Conservation (phyloP, 2,797 vertebrate genomes). For the Gallinago nigripennis region DNA sequence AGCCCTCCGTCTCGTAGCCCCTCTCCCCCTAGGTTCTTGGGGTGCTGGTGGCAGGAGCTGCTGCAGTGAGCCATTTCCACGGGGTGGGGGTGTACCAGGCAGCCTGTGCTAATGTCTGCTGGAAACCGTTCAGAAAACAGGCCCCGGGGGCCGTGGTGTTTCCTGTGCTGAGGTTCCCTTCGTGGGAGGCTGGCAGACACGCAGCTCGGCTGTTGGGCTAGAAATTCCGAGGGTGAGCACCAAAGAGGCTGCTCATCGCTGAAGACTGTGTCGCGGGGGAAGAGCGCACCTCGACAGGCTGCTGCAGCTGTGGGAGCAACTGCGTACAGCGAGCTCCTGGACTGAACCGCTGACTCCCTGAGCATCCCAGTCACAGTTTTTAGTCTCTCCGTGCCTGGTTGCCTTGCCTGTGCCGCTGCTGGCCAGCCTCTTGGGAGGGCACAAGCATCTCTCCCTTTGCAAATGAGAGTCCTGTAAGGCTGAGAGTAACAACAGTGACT, state of each 20-base stretch:
- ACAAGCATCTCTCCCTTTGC: not conserved
- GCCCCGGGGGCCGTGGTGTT: not conserved
- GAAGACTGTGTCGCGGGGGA: not conserved
- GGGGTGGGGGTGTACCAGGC: not conserved
- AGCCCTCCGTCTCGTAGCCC: not conserved
- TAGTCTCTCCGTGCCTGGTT: not conserved
- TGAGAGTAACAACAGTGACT: not conserved
- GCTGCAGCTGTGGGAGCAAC: not conserved
- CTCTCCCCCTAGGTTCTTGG: not conserved
- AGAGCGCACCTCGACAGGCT: not conserved
- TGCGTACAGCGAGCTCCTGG: not conserved
- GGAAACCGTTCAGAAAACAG: not conserved
- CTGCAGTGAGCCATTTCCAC: accelerated
- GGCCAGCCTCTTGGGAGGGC: not conserved
- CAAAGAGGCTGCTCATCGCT: not conserved
- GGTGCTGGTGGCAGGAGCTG: not conserved
- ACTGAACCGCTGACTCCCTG: not conserved
- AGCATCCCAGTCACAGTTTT: not conserved
- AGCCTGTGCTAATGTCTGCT: not conserved
- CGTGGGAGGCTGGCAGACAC: not conserved
- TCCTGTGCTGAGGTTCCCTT: not conserved
- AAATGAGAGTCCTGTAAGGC: not conserved
- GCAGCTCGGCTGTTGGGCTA: not conserved
- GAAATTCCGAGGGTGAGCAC: not conserved
- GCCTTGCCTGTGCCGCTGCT: not conserved